Evolutionary conservation across 2,113 vertebrate species (phyloP).

Genomic region (Synodontis membranacea): DNA sequence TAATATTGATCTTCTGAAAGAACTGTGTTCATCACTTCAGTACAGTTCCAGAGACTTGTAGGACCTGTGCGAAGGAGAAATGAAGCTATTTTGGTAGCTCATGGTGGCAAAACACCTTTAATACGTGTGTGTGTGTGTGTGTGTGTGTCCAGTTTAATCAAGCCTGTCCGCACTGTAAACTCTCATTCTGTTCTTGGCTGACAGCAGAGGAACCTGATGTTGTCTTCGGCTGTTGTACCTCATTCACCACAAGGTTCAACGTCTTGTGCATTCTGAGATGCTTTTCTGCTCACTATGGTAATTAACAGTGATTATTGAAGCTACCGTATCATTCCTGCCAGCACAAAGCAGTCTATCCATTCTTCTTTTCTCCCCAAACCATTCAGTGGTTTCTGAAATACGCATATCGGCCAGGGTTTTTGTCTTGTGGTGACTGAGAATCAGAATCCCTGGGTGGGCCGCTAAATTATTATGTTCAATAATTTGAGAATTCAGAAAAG

Average conservation of each 20-base stretch:
- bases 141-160: neutral
- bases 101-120: neutral
- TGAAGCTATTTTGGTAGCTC: neutral
- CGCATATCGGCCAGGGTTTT: neutral
- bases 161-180: neutral
- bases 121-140: neutral
- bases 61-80: neutral
- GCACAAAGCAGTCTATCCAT: neutral
- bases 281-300: neutral
- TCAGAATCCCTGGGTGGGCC: too few species aligned
- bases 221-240: neutral
- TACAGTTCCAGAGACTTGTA: neutral
- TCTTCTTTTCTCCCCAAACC: too few species aligned
- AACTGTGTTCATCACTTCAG: too few species aligned
- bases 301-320: neutral
- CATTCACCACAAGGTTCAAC: neutral
- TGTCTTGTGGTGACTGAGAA: neutral
- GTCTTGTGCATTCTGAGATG: neutral
- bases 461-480: too few species aligned
- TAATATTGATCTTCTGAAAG: too few species aligned
- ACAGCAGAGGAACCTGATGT: neutral
- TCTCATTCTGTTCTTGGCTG: neutral
- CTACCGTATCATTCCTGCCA: neutral
- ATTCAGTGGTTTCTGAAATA: too few species aligned
- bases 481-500: too few species aligned